A percentile compares a stretch with the other conserved stretches of the same genome.
Conservation (phyloP, 1,140 invertebrate species). For the Polypedilum vanderplanki region DNA sequence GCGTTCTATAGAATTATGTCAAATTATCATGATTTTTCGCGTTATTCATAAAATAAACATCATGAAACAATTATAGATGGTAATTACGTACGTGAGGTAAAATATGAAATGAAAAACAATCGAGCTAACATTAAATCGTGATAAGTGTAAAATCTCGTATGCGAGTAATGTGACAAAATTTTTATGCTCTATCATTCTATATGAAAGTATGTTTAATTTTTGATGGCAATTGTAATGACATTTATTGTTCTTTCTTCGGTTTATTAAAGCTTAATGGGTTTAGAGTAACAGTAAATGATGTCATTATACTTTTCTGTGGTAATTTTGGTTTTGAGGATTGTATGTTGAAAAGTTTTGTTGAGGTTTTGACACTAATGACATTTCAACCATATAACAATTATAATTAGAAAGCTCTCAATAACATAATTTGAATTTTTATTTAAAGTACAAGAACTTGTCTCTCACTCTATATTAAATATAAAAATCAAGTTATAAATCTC, state of each 20-base stretch:
- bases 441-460: too few species aligned
- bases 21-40: slow-evolving; percentile 27
- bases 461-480: background rate
- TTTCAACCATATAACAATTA: too few species aligned
- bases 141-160: slow-evolving; percentile 7
- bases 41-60: slow-evolving; percentile 15
- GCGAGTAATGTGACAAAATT: background rate
- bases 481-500: background rate
- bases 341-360: too few species aligned
- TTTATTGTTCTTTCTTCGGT: too few species aligned
- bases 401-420: too few species aligned
- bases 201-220: background rate
- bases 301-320: too few species aligned
- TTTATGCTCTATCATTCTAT: background rate
- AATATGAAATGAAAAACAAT: slow-evolving; percentile 9
- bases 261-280: too few species aligned
- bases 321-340: too few species aligned
- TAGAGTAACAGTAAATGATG: too few species aligned
- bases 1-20: slow-evolving; percentile 24
- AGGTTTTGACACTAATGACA: too few species aligned
- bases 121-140: slow-evolving; percentile 12
- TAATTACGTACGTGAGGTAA: background rate
- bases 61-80: slow-evolving; percentile 9
- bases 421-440: too few species aligned
- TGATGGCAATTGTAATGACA: too few species aligned